Base-by-base conservation (phyloP, 2,888 invertebrate genomes). In the Cremastinae sp. region DNA sequence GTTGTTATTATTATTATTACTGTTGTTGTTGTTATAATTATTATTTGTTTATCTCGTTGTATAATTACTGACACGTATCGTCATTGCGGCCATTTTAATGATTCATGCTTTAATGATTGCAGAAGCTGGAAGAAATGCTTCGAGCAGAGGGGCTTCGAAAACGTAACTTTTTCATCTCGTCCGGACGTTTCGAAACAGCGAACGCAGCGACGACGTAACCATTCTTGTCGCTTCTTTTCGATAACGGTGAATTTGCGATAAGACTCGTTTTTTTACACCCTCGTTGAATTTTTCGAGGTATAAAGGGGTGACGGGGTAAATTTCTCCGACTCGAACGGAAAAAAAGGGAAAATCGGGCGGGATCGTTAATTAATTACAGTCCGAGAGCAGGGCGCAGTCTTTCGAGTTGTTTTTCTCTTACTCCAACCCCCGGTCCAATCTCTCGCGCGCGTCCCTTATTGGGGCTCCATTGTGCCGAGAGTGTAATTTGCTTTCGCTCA, bases 1-100 rank as follows among this genome's bases (percentile, higher is more conserved):
- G 59, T 70, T 53, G 45, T 65, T 14, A 22, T 58, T 45, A 61
- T 38, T 58, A 69, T 59, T 38, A 47, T 58, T 12, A 41, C 59
- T 16, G 16, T 51, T 47, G 36, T 51, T 41, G 38, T 58, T 9
- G 41, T 28, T 38, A 14, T 34, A 16, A 66, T 51, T 16, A 43
- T 53, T 53, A 47, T 22, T 18, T 45, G 22, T 47, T 10, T 20
- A 1, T 4, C 16, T 41, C 54, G 59, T 47, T 18, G 58, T 59
- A 51, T 74, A 38, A 36, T 47, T 65, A 22, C 14, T 61, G 10
- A 28, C 28, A 53, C 16, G n/a, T 12, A 38, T 45, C 34, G 18
- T 45, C 8, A 8, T 45, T 3, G 34, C 0, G 43, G 34, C 54
- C 9, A 53, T 28, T 2, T 54, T 45, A 22, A 43, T 53, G 28